Percentiles rank a stretch among this genome's conserved stretches.
Conservation (phyloP, 2,888 invertebrate species). For the Drosophila ezoana region DNA sequence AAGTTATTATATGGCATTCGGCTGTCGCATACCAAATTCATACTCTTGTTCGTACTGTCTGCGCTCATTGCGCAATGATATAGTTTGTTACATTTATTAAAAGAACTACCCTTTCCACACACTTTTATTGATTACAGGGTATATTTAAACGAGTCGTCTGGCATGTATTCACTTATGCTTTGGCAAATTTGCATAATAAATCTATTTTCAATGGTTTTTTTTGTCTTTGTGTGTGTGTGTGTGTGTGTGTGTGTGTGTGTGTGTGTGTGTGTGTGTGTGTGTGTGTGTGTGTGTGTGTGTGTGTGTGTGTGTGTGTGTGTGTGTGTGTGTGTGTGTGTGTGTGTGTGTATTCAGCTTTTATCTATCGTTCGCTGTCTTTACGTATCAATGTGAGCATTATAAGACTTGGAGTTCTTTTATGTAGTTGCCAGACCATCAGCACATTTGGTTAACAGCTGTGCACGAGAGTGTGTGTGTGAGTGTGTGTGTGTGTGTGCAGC, state of each 20-base stretch:
- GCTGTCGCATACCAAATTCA: no score
- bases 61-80: no score
- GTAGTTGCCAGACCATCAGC: conserved; percentile 54
- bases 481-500: conserved; percentile 36
- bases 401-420: conserved; percentile 44
- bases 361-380: conserved; percentile 37
- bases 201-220: conserved; percentile 78
- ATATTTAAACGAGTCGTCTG: conserved; percentile 34
- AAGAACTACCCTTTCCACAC: not conserved
- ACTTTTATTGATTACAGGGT: conserved; percentile 27
- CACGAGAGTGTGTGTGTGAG: conserved; percentile 12
- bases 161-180: conserved; percentile 67
- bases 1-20: no score
- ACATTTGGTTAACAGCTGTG: conserved; percentile 64
- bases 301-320: conserved; percentile 15
- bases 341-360: conserved; percentile 31
- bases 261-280: conserved; percentile 17
- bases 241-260: conserved; percentile 17
- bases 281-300: conserved; percentile 17
- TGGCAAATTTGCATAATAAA: conserved; percentile 79
- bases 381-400: conserved; percentile 62
- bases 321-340: conserved; percentile 15
- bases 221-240: conserved; percentile 20
- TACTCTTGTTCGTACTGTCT: no score
- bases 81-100: not conserved